Percentiles rank a stretch among this genome's conserved stretches.
Conservation (phyloP, 2,888 invertebrate species). For the Belgica antarctica region DNA sequence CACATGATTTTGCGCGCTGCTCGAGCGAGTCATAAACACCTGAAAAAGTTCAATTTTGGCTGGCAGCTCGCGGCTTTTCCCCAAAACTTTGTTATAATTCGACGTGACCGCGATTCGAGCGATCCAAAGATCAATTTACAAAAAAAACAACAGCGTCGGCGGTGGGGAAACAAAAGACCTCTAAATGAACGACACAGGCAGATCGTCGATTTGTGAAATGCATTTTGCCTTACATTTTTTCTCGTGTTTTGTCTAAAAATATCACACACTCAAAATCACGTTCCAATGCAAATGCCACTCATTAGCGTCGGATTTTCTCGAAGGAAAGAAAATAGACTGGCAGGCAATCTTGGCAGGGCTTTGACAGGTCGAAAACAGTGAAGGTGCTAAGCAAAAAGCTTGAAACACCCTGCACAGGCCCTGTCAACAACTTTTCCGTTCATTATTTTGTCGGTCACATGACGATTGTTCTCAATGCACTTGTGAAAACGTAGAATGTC, state of each 20-base stretch:
- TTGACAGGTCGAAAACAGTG: too few species aligned
- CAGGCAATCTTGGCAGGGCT: too few species aligned
- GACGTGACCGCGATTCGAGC: too few species aligned
- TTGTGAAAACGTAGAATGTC: neutral
- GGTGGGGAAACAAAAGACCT: neutral
- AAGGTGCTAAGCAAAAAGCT: too few species aligned
- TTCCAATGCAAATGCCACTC: neutral
- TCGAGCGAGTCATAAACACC: neutral
- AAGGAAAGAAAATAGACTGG: too few species aligned
- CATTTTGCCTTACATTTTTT: neutral
- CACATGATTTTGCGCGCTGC: constrained; percentile 17
- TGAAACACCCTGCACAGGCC: too few species aligned
- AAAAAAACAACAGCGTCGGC: too few species aligned
- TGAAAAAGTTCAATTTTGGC: neutral
- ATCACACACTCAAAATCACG: constrained; percentile 4
- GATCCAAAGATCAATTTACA: too few species aligned
- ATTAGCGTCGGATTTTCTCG: neutral
- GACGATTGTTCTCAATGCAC: neutral
- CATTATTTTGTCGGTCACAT: constrained; percentile 16
- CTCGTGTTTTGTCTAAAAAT: constrained; percentile 14
- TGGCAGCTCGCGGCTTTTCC: neutral
- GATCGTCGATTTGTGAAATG: neutral
- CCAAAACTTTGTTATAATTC: too few species aligned
- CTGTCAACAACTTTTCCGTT: too few species aligned
- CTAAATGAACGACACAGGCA: neutral